Percentiles rank a stretch among this genome's conserved stretches.
phyloP scores from a whole-genome alignment of 2,888 invertebrate species.

The Parnassius apollo region DNA sequence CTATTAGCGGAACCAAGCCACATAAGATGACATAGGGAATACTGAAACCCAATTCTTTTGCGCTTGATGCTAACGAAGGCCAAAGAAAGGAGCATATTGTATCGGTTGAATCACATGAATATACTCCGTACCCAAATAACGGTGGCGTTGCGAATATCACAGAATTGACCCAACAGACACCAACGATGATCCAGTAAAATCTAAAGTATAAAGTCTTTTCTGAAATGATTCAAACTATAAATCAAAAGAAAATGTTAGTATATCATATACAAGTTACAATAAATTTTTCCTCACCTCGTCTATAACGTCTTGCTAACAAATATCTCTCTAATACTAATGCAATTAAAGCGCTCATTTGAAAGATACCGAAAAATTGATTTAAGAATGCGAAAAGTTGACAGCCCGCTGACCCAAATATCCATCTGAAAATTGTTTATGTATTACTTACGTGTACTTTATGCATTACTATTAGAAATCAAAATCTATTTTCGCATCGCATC shows the following conservation, averaged over 20 bases:
- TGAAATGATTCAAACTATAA: constrained; percentile 43
- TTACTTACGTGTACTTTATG: too few relatives aligned
- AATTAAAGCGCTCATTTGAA: constrained; percentile 75
- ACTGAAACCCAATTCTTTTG: constrained; percentile 67
- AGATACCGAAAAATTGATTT: constrained; percentile 77
- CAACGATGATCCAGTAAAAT: constrained; percentile 67
- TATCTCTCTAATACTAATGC: constrained; percentile 76
- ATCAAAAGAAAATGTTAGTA: background rate
- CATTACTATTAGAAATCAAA: too few relatives aligned
- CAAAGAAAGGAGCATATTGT: constrained; percentile 72
- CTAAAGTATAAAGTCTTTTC: constrained; percentile 65
- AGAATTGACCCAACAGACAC: constrained; percentile 67
- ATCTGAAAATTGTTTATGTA: constrained; percentile 56
- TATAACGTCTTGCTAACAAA: constrained; percentile 67
- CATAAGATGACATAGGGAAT: constrained; percentile 67
- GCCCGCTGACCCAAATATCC: constrained; percentile 77
- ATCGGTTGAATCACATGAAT: constrained; percentile 75
- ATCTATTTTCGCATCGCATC: too few relatives aligned
- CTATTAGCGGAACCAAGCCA: constrained; percentile 64
- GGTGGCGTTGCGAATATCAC: constrained; percentile 71
- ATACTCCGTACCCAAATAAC: constrained; percentile 72
- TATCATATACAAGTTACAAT: background rate
- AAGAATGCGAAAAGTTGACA: constrained; percentile 80
- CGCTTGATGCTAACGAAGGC: constrained; percentile 61
- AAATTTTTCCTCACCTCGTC: constrained; percentile 57